Percentiles rank a stretch among this genome's conserved stretches.
Conservation (phyloP, 2,113 vertebrate species). For the Circaetus cinerascens region DNA sequence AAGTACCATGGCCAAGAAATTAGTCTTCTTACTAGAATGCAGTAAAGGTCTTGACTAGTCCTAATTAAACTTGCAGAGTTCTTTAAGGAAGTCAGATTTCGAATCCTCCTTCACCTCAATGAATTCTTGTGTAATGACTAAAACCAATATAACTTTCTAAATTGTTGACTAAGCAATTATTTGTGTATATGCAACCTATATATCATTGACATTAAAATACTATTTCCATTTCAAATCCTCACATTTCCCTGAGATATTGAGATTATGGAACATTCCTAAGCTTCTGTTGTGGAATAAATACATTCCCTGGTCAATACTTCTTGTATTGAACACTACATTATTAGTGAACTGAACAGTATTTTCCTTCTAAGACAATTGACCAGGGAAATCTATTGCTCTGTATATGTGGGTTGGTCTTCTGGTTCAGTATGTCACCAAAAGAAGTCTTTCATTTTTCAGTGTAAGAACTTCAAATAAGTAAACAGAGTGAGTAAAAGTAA, state of each 20-base stretch:
- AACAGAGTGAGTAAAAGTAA: neutral
- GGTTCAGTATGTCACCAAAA: neutral
- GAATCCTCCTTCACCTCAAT: neutral
- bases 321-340: neutral
- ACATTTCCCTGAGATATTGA: neutral
- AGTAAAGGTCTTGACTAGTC: neutral
- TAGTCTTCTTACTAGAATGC: neutral
- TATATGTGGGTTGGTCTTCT: neutral
- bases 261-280: neutral
- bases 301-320: neutral
- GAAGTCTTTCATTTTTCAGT: neutral
- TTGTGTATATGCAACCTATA: neutral
- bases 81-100: neutral
- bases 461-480: neutral
- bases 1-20: neutral
- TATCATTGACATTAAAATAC: neutral
- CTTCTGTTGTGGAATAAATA: neutral
- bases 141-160: neutral
- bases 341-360: neutral
- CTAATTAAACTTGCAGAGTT: neutral
- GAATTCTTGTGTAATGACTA: neutral
- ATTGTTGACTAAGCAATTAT: neutral
- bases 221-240: neutral
- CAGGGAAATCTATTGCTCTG: neutral
- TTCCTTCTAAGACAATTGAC: neutral